These are phyloP conservation scores for Archaeoteleia sp. DNA, from an alignment of 2,888 invertebrate genomes.

Conservation along the genomic window DNA sequence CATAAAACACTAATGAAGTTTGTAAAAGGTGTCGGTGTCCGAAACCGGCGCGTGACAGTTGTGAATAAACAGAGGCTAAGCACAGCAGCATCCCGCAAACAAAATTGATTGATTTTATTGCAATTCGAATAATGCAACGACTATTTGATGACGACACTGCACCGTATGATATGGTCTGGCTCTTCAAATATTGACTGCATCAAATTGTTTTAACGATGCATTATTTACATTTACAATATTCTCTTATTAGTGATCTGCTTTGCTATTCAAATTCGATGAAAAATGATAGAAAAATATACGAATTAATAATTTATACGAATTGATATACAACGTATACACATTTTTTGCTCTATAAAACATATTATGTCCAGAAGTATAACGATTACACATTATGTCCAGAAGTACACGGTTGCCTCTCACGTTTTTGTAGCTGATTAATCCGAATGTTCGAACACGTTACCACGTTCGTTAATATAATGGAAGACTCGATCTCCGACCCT, in stretches of 20 bases:
- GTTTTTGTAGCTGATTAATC: too few species aligned
- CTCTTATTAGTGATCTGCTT: conserved; percentile 6
- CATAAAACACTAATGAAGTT: conserved; percentile 51
- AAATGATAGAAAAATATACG: too few species aligned
- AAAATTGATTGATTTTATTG: conserved; percentile 48
- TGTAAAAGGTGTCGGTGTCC: conserved; percentile 47
- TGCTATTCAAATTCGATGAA: too few species aligned
- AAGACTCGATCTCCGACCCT: too few species aligned
- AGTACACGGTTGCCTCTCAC: too few species aligned
- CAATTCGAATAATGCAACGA: conserved; percentile 41
- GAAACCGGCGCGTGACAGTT: conserved; percentile 45
- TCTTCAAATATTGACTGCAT: conserved; percentile 39
- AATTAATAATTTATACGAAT: too few species aligned
- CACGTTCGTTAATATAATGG: too few species aligned
- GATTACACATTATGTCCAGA: too few species aligned
- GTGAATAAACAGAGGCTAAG: conserved; percentile 45
- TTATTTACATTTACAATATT: conserved; percentile 32
- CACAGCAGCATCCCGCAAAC: conserved; percentile 39
- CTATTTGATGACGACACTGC: conserved; percentile 32
- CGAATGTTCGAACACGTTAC: too few species aligned
- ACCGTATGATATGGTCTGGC: conserved; percentile 30
- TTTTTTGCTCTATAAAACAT: too few species aligned
- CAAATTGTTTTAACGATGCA: conserved; percentile 38
- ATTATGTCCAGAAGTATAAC: too few species aligned
- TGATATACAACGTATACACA: too few species aligned